Evolutionary conservation across 2,888 invertebrate species (phyloP).

Genomic region (Ptychoptera albimana): DNA sequence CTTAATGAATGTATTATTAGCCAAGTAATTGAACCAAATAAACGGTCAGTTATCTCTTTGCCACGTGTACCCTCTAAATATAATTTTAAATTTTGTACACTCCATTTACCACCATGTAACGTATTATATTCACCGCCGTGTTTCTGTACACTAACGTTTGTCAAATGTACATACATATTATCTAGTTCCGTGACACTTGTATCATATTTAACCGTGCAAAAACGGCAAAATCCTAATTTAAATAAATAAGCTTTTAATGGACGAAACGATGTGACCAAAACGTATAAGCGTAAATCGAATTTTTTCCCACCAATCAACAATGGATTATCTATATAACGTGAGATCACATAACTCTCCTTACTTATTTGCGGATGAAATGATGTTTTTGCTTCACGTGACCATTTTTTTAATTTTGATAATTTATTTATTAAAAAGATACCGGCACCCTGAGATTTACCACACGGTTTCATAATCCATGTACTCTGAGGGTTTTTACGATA

Average conservation of each 20-base stretch:
- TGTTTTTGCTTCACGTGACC: slow-evolving; percentile 75
- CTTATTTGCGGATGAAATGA: slow-evolving; percentile 69
- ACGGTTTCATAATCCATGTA: slow-evolving; percentile 97
- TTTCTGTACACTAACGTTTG: slow-evolving; percentile 96
- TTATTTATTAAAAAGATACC: slow-evolving; percentile 94
- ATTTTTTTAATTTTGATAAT: slow-evolving; percentile 80
- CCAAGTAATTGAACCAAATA: slow-evolving; percentile 81
- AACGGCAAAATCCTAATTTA: slow-evolving; percentile 85
- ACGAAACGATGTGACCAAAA: slow-evolving; percentile 83
- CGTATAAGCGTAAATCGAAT: slow-evolving; percentile 84
- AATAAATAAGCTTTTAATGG: slow-evolving; percentile 88
- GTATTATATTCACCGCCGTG: slow-evolving; percentile 91
- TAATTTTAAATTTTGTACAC: slow-evolving; percentile 74
- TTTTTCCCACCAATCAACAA: slow-evolving; percentile 90
- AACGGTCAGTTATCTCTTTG: slow-evolving; percentile 69
- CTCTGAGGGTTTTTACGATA: slow-evolving; percentile 86
- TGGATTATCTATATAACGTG: slow-evolving; percentile 79
- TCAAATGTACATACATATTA: slow-evolving; percentile 88
- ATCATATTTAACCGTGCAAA: slow-evolving; percentile 92
- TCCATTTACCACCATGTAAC: slow-evolving; percentile 89
- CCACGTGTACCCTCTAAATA: slow-evolving; percentile 85
- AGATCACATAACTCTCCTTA: slow-evolving; percentile 89
- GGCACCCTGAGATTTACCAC: slow-evolving; percentile 86
- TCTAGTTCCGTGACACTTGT: slow-evolving; percentile 74
- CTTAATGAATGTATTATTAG: slow-evolving; percentile 84